A percentile compares a stretch with the other conserved stretches of the same genome.
Conservation (phyloP, 2,888 invertebrate genomes). For the Iselma pallidipennis region DNA sequence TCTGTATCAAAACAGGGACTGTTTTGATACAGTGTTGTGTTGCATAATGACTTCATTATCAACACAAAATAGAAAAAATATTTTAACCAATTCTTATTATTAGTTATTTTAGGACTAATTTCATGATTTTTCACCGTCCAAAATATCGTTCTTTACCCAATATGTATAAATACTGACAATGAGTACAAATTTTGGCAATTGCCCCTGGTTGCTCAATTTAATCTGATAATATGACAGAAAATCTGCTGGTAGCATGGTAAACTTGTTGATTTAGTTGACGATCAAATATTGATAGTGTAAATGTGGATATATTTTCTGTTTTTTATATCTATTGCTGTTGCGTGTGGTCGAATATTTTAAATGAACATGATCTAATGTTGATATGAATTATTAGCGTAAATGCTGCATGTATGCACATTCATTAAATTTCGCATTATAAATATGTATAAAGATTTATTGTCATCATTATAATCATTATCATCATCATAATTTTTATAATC, state of each 20-base stretch:
- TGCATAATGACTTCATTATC: too few relatives aligned
- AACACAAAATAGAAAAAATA: too few relatives aligned
- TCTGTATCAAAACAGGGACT: too few relatives aligned
- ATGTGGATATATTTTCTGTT: not conserved
- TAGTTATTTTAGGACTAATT: too few relatives aligned
- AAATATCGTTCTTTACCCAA: too few relatives aligned
- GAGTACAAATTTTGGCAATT: too few relatives aligned
- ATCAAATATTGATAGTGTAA: not conserved
- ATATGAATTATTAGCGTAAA: constrained; percentile 6
- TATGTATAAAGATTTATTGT: not conserved
- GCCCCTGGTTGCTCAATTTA: not conserved
- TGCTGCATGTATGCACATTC: not conserved
- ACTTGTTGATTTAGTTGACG: not conserved
- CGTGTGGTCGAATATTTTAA: constrained; percentile 1
- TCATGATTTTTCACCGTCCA: too few relatives aligned
- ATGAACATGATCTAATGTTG: not conserved
- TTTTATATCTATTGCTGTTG: not conserved
- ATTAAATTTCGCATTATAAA: not conserved
- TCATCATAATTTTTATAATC: not conserved
- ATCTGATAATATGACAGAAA: not conserved
- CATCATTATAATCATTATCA: not conserved
- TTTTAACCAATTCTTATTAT: too few relatives aligned
- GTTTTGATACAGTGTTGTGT: too few relatives aligned
- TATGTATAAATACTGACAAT: too few relatives aligned
- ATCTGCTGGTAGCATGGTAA: not conserved